These are phyloP conservation scores for Napeogenes sylphis DNA, from an alignment of 2,888 invertebrate species.

Conservation along the genomic window DNA sequence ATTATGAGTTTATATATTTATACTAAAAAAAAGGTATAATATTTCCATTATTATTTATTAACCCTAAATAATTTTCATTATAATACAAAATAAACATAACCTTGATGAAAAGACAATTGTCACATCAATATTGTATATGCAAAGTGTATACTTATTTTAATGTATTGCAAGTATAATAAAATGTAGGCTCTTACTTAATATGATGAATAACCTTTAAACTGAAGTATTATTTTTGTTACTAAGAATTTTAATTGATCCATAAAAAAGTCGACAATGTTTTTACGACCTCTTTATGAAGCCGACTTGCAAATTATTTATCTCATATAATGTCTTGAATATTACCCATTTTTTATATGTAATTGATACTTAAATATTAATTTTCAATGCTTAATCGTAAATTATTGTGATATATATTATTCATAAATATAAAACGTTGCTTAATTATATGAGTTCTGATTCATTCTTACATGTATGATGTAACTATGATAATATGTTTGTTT, in stretches of 20 bases:
- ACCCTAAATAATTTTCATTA: too few species aligned
- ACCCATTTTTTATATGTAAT: conserved; percentile 10
- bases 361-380: conserved; percentile 5
- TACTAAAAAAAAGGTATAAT: too few species aligned
- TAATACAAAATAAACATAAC: too few species aligned
- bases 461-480: too few species aligned
- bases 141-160: too few species aligned
- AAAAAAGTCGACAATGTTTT: conserved; percentile 23
- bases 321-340: conserved; percentile 9
- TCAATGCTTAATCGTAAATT: conserved; percentile 4
- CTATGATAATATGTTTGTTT: too few species aligned
- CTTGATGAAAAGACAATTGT: too few species aligned
- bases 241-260: conserved; percentile 26
- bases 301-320: conserved; percentile 16
- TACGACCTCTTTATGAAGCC: conserved; percentile 26
- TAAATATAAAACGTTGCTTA: not conserved
- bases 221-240: conserved; percentile 21
- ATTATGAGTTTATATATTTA: too few species aligned
- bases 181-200: conserved; percentile 15
- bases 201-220: conserved; percentile 17
- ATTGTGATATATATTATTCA: not conserved
- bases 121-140: too few species aligned
- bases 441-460: too few species aligned
- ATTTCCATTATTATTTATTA: too few species aligned
- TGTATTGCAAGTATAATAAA: conserved; percentile 3